Conservation (phyloP, 2,113 vertebrate species). For the Zapornia atra region DNA sequence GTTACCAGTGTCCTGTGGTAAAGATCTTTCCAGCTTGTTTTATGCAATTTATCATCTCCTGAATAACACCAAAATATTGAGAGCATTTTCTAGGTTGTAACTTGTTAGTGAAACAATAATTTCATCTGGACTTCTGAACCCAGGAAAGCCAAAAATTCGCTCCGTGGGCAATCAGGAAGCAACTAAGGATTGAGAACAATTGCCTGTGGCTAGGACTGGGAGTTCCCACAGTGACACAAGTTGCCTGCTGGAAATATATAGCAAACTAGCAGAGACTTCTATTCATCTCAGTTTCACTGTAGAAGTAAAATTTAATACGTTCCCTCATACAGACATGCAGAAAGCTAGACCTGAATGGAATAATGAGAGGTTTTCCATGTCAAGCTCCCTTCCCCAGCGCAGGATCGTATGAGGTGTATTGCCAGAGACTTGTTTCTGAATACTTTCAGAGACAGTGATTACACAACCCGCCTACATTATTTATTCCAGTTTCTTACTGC, state of each 20-base stretch:
- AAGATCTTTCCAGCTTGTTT: not conserved
- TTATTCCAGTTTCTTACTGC: not conserved
- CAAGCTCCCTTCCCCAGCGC: not conserved
- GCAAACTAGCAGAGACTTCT: not conserved
- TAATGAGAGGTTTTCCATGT: accelerated
- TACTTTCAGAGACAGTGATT: not conserved
- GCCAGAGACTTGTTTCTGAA: not conserved
- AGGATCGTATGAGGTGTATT: not conserved
- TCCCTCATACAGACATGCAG: not conserved
- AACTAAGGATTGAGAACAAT: not conserved
- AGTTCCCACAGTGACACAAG: not conserved
- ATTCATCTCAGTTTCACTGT: not conserved
- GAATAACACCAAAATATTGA: not conserved
- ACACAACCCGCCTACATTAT: not conserved
- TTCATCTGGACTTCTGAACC: not conserved
- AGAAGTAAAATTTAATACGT: not conserved
- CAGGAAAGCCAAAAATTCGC: not conserved
- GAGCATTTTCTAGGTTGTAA: not conserved
- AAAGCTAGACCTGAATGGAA: not conserved
- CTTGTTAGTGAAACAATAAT: not conserved
- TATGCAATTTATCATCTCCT: not conserved
- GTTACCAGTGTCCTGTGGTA: not conserved
- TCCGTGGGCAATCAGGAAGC: not conserved
- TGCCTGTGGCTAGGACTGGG: not conserved
- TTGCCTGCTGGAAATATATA: not conserved